Conservation (phyloP, 2,113 vertebrate genomes). For the Pan paniscus region DNA sequence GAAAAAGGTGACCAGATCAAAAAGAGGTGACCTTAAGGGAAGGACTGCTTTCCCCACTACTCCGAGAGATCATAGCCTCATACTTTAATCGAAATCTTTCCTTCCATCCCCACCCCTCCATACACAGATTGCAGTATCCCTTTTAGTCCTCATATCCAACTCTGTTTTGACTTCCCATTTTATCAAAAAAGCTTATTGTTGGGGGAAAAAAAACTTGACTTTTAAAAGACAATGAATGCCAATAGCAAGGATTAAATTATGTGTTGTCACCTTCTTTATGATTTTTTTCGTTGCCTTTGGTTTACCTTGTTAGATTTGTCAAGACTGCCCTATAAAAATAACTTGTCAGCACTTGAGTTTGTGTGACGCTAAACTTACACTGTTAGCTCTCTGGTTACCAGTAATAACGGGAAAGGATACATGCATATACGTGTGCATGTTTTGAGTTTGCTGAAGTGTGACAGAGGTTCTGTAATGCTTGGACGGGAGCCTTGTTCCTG, state of each 20-base stretch:
- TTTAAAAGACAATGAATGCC: constrained; percentile 5
- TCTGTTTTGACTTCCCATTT: neutral
- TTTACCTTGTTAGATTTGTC: constrained; percentile 39
- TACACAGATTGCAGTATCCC: neutral
- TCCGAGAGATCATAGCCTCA: neutral
- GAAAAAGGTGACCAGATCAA: neutral
- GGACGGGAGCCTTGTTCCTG: constrained; percentile 69
- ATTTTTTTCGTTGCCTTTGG: neutral
- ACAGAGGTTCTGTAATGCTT: constrained; percentile 64
- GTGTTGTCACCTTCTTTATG: neutral
- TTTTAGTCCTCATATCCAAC: neutral
- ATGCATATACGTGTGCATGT: neutral
- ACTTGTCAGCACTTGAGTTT: constrained; percentile 65
- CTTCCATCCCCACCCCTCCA: too few species aligned
- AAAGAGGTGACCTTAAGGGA: neutral
- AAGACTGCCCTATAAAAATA: constrained; percentile 67
- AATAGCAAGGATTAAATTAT: constrained; percentile 45
- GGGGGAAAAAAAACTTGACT: neutral
- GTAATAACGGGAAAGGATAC: constrained; percentile 33
- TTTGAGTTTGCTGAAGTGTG: constrained; percentile 68
- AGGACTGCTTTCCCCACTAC: neutral
- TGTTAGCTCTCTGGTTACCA: constrained; percentile 55
- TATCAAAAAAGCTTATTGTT: neutral
- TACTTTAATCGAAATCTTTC: neutral
- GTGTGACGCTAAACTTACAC: constrained; percentile 49